phyloP scores from a whole-genome alignment of 1,140 invertebrate species.

The Matsumurasca onukii region DNA sequence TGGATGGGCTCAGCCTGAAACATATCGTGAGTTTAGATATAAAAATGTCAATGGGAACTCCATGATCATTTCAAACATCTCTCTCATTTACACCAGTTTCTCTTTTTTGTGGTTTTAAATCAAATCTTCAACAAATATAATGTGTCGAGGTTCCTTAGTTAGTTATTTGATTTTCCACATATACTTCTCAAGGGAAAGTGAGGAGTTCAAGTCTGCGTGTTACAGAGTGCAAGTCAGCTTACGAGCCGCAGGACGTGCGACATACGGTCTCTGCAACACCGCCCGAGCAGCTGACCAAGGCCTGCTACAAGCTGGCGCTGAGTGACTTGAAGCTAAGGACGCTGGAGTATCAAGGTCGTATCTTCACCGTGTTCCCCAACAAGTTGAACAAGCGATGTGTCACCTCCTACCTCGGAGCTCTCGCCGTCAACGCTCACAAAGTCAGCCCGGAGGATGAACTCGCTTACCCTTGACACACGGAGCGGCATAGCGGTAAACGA shows the following conservation, averaged over 20 bases:
- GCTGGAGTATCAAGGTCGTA: constrained; percentile 8
- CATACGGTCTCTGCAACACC: constrained; percentile 2
- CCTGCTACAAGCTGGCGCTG: constrained; percentile 16
- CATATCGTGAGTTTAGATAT: too few relatives aligned
- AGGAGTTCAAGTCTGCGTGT: too few relatives aligned
- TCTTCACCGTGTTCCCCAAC: constrained; percentile 15
- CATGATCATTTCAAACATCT: too few relatives aligned
- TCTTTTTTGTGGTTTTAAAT: too few relatives aligned
- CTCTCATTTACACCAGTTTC: too few relatives aligned
- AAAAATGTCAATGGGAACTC: too few relatives aligned
- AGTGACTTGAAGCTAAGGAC: constrained; percentile 9
- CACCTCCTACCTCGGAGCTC: background rate
- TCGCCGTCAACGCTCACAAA: constrained; percentile 14
- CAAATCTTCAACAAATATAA: too few relatives aligned
- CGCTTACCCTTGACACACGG: constrained; percentile 10
- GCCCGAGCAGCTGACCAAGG: background rate
- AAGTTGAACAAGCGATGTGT: constrained; percentile 9
- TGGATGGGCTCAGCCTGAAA: too few relatives aligned
- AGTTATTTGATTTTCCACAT: too few relatives aligned
- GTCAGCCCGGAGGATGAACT: constrained; percentile 8
- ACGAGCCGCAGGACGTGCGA: background rate
- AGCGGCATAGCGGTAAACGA: too few relatives aligned
- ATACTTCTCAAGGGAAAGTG: too few relatives aligned
- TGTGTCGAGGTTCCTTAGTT: too few relatives aligned
- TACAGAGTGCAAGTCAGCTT: background rate